Conservation (phyloP, 1,140 invertebrate species). For the Stegodyphus dumicola region DNA sequence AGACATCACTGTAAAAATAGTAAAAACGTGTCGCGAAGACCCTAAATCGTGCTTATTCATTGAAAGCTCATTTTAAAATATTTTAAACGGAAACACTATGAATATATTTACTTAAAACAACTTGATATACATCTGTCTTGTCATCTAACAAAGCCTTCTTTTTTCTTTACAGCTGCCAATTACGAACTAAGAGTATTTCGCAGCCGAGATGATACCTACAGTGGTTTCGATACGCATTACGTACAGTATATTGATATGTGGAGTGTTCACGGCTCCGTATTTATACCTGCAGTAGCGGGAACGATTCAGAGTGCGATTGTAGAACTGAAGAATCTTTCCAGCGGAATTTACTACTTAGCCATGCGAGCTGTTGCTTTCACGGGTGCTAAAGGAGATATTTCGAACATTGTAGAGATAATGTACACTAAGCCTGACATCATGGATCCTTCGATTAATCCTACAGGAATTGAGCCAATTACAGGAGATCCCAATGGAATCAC, state of each 20-base stretch:
- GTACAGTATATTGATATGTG: conserved; percentile 16
- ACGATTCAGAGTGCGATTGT: conserved; percentile 21
- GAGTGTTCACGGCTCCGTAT: conserved; percentile 26
- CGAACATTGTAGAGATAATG: conserved; percentile 32
- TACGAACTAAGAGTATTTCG: conserved; percentile 41
- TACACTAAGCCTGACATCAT: not conserved
- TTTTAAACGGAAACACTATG: no score
- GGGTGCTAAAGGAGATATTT: conserved; percentile 4
- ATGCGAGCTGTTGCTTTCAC: not conserved
- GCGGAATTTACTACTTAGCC: conserved; percentile 28
- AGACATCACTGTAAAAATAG: no score
- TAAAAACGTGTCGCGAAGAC: no score
- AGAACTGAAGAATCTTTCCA: conserved; percentile 29
- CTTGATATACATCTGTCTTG: no score
- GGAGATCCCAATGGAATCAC: not conserved
- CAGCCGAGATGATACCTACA: conserved; percentile 11
- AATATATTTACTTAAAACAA: no score
- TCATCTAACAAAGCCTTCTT: not conserved
- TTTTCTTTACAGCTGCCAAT: conserved; percentile 9
- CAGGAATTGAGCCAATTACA: conserved; percentile 6
- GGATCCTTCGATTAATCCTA: not conserved
- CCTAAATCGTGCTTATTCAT: no score
- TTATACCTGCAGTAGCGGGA: not conserved
- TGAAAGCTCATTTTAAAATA: no score
- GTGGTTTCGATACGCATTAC: conserved; percentile 5